Base-by-base conservation (phyloP, 2,888 invertebrate genomes). In the Drosophila mettleri region DNA sequence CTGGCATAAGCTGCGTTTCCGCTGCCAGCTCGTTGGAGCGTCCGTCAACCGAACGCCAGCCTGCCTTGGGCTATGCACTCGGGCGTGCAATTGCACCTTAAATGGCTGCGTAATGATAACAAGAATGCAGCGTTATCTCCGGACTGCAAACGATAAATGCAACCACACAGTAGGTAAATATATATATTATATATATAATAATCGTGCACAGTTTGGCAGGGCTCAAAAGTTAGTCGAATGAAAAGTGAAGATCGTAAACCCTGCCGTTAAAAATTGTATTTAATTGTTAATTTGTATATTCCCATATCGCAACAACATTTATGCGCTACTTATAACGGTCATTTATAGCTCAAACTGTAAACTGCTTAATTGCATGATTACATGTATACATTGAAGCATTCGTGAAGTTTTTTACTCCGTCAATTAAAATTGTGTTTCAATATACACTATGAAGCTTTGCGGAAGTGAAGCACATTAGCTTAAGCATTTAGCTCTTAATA, bases 1-100 rank as follows among this genome's bases (percentile, higher is more conserved):
- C 63, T 65, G 60, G 69, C 70, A 88, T 83, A 74, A 80, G 84
- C 65, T 73, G 69, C 61, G 58, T 69, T 83, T 83, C 70, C 82
- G 81, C 62, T 58, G 64, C 9, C 48, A 36, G 46, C 39, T 54
- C 38, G 55, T 49, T 45, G 46, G 48, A 61, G 59, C 52, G 58
- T 80, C 78, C 63, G 69, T 78, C 80, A 83, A 66, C 45, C 34
- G 46, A 62, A 39, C 33, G 33, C 20, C 29, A 41, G 67, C 73
- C 29, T 45, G 67, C 73, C 27, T 39, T 10, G 33, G 64, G 53
- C 36, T 31, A 57, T 43, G 60, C 60, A 66, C 52, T 54, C 57
- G 57, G 22, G 31, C 51, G 41, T 53, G 45, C 48, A 8, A 54
- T 39, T 68, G 39, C 43, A 46, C 48, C 45, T 64, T 34, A 57